A percentile compares a stretch with the other conserved stretches of the same genome.
These are phyloP conservation scores for Calephelis nemesis DNA, from an alignment of 1,140 invertebrate species.

Conservation along the genomic window DNA sequence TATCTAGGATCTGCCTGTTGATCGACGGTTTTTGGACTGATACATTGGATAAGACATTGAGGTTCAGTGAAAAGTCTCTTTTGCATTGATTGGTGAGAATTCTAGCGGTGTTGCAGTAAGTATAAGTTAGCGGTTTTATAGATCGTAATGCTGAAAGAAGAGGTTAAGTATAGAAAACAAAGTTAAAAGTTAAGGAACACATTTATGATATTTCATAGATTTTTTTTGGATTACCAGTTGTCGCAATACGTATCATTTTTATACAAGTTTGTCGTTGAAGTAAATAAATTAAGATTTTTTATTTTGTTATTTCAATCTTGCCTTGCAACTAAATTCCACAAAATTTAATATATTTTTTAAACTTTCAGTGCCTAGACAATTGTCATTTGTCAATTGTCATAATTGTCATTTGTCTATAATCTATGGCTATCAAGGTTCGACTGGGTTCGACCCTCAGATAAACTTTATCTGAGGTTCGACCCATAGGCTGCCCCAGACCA, in stretches of 20 bases:
- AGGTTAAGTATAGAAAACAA: neutral
- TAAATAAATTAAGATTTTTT: too few species aligned
- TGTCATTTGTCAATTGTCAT: too few species aligned
- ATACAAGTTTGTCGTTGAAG: neutral
- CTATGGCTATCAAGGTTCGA: too few species aligned
- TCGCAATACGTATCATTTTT: slow-evolving; percentile 55
- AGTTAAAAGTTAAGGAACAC: neutral
- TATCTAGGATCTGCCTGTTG: slow-evolving; percentile 60
- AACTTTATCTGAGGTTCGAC: too few species aligned
- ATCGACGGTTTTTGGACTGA: slow-evolving; percentile 31
- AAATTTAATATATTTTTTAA: too few species aligned
- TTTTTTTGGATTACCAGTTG: slow-evolving; percentile 44
- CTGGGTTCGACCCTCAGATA: too few species aligned
- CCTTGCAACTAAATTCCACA: too few species aligned
- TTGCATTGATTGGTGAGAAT: slow-evolving; percentile 42
- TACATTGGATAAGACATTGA: slow-evolving; percentile 22
- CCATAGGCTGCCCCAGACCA: too few species aligned
- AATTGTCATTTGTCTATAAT: too few species aligned
- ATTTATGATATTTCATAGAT: neutral
- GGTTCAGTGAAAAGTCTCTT: slow-evolving; percentile 41
- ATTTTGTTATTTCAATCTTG: too few species aligned
- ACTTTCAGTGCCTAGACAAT: too few species aligned
- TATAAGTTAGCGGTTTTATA: slow-evolving; percentile 43
- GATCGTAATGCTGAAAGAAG: slow-evolving; percentile 57
- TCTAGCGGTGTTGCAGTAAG: slow-evolving; percentile 45